Conservation (phyloP, 64 coral and sea anemone genomes). For the Catalaphyllia jardinei region DNA sequence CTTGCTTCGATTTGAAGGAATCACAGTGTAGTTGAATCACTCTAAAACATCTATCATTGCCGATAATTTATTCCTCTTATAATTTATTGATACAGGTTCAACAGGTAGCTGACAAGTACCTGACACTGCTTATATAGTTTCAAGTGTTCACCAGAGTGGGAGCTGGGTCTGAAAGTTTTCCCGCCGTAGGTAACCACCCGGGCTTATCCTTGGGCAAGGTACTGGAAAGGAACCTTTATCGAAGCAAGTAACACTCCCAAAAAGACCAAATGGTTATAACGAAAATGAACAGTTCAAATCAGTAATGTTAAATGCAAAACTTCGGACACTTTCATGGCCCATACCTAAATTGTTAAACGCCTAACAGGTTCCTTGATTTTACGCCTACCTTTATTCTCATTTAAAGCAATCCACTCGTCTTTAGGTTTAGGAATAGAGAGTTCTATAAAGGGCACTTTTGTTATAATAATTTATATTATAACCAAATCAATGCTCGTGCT, state of each 20-base stretch:
- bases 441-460: no score
- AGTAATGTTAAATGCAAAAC: no score
- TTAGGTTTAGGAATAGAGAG: no score
- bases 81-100: conserved; percentile 39
- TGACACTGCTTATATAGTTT: background rate
- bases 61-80: conserved; percentile 17
- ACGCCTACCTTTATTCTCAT: no score
- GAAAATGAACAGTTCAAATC: no score
- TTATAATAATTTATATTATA: no score
- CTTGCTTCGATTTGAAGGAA: conserved; percentile 19
- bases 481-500: no score
- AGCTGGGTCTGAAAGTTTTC: background rate
- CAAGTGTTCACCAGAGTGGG: background rate
- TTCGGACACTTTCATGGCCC: no score
- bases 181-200: background rate
- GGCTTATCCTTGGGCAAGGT: background rate
- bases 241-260: background rate
- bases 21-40: conserved; percentile 23
- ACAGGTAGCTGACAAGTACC: conserved; percentile 37
- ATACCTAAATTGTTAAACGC: no score
- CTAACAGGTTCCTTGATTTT: no score
- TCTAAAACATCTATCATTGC: conserved; percentile 4
- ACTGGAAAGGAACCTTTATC: background rate
- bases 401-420: no score
- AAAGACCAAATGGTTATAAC: no score